A percentile compares a stretch with the other conserved stretches of the same genome.
Evolutionary conservation across 2,797 vertebrate genomes (phyloP).

Genomic region (Ceyx erithaca): DNA sequence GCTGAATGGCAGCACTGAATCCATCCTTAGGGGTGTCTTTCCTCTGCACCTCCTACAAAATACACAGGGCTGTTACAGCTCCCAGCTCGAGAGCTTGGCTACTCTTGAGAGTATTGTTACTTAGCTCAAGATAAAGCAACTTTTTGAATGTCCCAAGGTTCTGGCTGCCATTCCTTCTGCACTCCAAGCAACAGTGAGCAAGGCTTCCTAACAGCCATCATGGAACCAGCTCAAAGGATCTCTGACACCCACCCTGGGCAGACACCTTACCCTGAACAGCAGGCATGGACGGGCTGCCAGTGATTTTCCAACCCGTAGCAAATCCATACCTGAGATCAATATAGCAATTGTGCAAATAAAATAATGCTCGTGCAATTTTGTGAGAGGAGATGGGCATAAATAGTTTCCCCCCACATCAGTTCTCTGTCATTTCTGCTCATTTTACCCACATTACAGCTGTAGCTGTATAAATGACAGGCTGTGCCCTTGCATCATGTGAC

Average conservation of each 20-base stretch:
- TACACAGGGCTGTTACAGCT: neutral
- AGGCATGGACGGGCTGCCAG: neutral
- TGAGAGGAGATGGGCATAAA: neutral
- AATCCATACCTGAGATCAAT: neutral
- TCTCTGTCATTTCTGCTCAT: conserved; percentile 47
- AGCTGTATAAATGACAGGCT: conserved; percentile 81
- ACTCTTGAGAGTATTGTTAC: neutral
- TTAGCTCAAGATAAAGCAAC: neutral
- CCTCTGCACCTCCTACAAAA: neutral
- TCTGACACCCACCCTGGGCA: neutral
- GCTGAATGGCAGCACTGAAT: neutral
- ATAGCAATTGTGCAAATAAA: neutral
- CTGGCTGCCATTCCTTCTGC: neutral
- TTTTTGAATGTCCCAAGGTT: neutral
- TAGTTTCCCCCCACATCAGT: conserved; percentile 33
- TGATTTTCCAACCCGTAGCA: neutral
- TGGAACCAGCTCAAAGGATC: neutral
- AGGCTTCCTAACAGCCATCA: neutral
- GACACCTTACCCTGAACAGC: neutral
- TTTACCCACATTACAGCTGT: conserved; percentile 75
- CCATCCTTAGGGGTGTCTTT: neutral
- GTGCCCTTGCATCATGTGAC: conserved; percentile 75
- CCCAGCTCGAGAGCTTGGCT: neutral
- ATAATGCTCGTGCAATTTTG: neutral
- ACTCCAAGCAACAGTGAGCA: neutral